phyloP scores from a whole-genome alignment of 2,888 invertebrate genomes.

The Prenolepis imparis region DNA sequence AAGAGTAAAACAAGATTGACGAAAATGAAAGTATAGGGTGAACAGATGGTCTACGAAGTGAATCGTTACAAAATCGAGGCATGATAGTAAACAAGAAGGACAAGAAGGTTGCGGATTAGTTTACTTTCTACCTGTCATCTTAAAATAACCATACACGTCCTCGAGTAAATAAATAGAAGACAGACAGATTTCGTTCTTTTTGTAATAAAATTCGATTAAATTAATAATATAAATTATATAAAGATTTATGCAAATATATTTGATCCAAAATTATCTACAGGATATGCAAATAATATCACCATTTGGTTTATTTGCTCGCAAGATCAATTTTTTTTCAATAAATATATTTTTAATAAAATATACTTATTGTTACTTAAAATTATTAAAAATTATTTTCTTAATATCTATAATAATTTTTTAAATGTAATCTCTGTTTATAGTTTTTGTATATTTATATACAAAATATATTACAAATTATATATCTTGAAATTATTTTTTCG shows the following conservation, averaged over 20 bases:
- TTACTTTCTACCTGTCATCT: conserved; percentile 68
- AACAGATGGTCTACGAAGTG: conserved; percentile 57
- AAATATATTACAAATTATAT: no score
- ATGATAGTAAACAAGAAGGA: conserved; percentile 61
- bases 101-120: conserved; percentile 68
- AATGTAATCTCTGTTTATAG: background rate
- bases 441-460: background rate
- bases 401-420: background rate
- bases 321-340: no score
- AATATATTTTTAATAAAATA: background rate
- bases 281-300: background rate
- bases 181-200: background rate
- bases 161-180: conserved; percentile 22
- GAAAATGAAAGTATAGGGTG: conserved; percentile 73
- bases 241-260: background rate
- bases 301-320: background rate
- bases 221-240: background rate
- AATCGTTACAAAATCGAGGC: conserved; percentile 64
- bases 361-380: no score
- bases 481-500: background rate
- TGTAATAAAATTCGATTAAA: no score
- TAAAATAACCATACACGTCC: conserved; percentile 44
- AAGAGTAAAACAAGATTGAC: conserved; percentile 55
- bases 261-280: background rate
- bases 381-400: background rate